A percentile compares a stretch with the other conserved stretches of the same genome.
Evolutionary conservation across 2,888 invertebrate genomes (phyloP).

Genomic region (Muscina levida): DNA sequence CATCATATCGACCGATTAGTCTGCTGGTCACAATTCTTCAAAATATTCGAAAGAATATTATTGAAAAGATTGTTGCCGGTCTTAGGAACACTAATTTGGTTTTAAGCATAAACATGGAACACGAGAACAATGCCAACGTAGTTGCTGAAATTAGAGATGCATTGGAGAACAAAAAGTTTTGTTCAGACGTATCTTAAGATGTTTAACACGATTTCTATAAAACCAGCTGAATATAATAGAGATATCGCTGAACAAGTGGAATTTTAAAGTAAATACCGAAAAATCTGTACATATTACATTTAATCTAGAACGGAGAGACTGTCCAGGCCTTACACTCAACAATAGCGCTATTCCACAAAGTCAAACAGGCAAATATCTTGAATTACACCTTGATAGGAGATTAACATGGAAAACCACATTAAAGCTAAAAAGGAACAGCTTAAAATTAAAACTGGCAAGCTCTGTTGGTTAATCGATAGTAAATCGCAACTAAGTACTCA

Average conservation of each 20-base stretch:
- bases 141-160: not conserved
- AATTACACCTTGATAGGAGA: not conserved
- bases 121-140: not conserved
- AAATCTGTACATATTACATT: not conserved
- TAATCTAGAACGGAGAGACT: not conserved
- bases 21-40: not conserved
- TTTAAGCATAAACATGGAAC: conserved; percentile 26
- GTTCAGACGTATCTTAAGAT: not conserved
- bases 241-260: not conserved
- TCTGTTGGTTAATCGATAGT: conserved; percentile 2
- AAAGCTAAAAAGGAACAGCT: not conserved
- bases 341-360: not conserved
- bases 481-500: conserved; percentile 23
- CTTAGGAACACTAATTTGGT: conserved; percentile 35
- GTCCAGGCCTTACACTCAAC: conserved; percentile 2
- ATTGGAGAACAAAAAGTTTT: not conserved
- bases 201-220: not conserved
- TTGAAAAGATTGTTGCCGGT: conserved; percentile 32
- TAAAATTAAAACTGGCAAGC: not conserved
- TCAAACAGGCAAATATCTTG: not conserved
- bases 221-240: not conserved
- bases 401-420: not conserved
- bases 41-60: conserved; percentile 43
- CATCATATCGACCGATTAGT: conserved; percentile 31
- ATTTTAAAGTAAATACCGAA: not conserved